phyloP scores from a whole-genome alignment of 2,113 vertebrate species.

The Epinephelus lanceolatus region DNA sequence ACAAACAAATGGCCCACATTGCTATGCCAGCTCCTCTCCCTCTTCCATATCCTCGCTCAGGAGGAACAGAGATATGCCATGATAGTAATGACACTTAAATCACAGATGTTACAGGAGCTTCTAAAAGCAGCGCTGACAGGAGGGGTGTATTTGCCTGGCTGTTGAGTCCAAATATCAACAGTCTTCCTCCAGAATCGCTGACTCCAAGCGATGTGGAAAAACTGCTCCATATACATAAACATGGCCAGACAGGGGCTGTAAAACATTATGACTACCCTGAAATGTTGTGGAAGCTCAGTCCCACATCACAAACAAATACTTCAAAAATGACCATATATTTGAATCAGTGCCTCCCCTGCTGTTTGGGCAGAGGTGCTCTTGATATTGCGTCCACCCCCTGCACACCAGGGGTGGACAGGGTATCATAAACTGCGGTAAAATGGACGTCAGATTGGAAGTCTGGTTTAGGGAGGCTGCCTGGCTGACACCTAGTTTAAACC shows the following conservation, averaged over 20 bases:
- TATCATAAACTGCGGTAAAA: constrained; percentile 32
- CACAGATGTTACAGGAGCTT: too few relatives aligned
- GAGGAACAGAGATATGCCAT: too few relatives aligned
- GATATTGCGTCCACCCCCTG: constrained; percentile 13
- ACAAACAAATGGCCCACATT: too few relatives aligned
- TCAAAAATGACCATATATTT: not conserved
- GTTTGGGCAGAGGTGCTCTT: constrained; percentile 10
- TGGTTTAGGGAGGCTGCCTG: not conserved
- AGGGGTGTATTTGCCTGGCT: too few relatives aligned
- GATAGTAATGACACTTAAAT: too few relatives aligned
- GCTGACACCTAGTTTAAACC: constrained; percentile 26
- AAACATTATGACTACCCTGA: not conserved
- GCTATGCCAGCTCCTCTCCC: too few relatives aligned
- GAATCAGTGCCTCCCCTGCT: not conserved
- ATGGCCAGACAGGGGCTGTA: not conserved
- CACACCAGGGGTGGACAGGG: constrained; percentile 12
- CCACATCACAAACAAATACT: not conserved
- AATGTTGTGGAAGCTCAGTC: not conserved
- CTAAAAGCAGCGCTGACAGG: too few relatives aligned
- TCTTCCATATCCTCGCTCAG: too few relatives aligned
- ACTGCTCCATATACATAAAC: not conserved
- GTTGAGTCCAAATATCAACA: too few relatives aligned
- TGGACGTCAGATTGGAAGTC: not conserved
- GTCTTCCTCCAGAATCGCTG: too few relatives aligned
- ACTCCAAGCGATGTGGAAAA: too few relatives aligned